Evolutionary conservation across 1,140 invertebrate genomes (phyloP).

Genomic region (Orussus abietinus): DNA sequence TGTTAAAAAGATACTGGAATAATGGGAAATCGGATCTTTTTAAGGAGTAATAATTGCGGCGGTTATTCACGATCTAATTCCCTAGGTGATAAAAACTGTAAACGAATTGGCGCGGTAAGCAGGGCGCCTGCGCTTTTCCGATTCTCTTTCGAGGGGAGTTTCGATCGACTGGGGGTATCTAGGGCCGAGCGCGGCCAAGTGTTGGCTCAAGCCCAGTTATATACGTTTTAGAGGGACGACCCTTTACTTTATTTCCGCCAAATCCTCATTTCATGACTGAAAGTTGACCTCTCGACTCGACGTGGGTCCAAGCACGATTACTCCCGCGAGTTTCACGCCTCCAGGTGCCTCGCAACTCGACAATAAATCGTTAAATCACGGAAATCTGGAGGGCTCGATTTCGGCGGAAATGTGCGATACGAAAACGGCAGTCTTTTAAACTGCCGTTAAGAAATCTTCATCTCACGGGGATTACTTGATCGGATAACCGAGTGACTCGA

Average conservation of each 20-base stretch:
- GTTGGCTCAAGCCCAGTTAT: conserved; percentile 23
- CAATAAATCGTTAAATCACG: too few relatives aligned
- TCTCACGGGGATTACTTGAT: not conserved
- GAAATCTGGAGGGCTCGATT: not conserved
- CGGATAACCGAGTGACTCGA: too few relatives aligned
- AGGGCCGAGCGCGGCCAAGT: conserved; percentile 13
- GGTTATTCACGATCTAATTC: too few relatives aligned
- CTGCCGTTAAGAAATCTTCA: conserved; percentile 4
- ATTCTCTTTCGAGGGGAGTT: conserved; percentile 27
- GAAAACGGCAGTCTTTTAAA: not conserved
- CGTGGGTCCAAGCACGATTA: not conserved
- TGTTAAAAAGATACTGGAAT: too few relatives aligned
- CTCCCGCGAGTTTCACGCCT: not conserved
- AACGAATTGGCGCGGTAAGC: not conserved
- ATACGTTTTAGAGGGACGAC: too few relatives aligned
- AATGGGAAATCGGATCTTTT: too few relatives aligned
- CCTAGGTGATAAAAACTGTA: too few relatives aligned
- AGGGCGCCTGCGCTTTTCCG: conserved; percentile 25
- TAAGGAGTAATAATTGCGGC: too few relatives aligned
- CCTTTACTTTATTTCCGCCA: conserved; percentile 18
- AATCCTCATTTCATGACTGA: conserved; percentile 14
- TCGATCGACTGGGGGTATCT: conserved; percentile 36
- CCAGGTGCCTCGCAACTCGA: too few relatives aligned
- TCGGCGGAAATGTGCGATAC: not conserved
- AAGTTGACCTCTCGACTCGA: conserved; percentile 2